Evolutionary conservation across 2,797 vertebrate genomes (phyloP).

Genomic region (Mallotus villosus): DNA sequence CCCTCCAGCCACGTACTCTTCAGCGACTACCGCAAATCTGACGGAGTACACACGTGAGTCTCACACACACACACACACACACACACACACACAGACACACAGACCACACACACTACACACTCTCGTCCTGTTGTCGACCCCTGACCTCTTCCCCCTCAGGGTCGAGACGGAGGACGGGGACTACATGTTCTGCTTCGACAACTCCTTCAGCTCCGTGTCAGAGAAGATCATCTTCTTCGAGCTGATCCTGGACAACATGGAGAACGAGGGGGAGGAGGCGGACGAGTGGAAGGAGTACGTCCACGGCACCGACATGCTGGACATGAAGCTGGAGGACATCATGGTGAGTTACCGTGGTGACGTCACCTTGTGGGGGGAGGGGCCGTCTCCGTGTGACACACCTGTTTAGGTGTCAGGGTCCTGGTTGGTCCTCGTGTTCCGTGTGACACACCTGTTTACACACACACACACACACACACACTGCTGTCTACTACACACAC

Average conservation of each 20-base stretch:
- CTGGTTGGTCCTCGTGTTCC: no score
- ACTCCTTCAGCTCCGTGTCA: constrained; percentile 92
- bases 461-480: no score
- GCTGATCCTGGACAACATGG: constrained; percentile 96
- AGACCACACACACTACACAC: background rate
- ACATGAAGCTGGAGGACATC: constrained; percentile 97
- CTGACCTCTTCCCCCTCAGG: background rate
- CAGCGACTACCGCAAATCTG: constrained; percentile 91
- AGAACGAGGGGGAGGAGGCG: constrained; percentile 74
- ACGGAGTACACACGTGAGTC: constrained; percentile 96
- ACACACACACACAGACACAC: background rate
- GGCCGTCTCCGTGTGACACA: no score
- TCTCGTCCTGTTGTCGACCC: constrained; percentile 12
- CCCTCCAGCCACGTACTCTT: constrained; percentile 84
- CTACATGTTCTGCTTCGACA: constrained; percentile 99
- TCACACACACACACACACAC: background rate
- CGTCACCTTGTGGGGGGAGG: no score
- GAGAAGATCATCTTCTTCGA: constrained; percentile 99
- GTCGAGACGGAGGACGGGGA: constrained; percentile 66
- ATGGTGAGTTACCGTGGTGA: no score
- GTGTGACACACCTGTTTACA: no score
- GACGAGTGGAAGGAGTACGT: constrained; percentile 94
- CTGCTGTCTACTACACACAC: no score
- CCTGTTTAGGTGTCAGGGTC: no score
- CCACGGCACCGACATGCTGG: constrained; percentile 88